These are phyloP conservation scores for Odontamblyopus rebecca DNA, from an alignment of 2,797 vertebrate genomes.

Conservation along the genomic window DNA sequence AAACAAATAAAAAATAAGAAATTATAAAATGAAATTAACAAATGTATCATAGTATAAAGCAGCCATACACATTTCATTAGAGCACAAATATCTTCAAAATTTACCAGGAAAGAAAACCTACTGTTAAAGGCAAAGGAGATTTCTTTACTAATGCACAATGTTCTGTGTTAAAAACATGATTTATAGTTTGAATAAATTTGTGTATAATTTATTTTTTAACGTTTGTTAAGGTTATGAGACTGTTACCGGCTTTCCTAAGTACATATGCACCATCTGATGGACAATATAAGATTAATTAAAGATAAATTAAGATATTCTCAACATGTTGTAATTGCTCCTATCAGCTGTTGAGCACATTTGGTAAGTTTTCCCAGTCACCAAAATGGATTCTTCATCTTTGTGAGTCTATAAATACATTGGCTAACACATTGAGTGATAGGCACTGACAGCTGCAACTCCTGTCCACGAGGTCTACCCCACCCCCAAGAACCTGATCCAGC, in stretches of 20 bases:
- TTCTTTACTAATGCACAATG: not conserved
- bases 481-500: conserved; percentile 36
- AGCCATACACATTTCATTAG: not conserved
- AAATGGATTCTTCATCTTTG: conserved; percentile 76
- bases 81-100: not conserved
- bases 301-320: conserved; percentile 38
- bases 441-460: conserved; percentile 80
- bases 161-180: not conserved
- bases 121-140: not conserved
- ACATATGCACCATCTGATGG: not conserved
- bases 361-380: conserved; percentile 66
- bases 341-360: conserved; percentile 77
- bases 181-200: too few species aligned
- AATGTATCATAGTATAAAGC: not conserved
- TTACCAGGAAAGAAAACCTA: too few species aligned
- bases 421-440: conserved; percentile 62
- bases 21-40: not conserved
- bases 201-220: not conserved
- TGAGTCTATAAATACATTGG: conserved; percentile 85
- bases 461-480: conserved; percentile 29
- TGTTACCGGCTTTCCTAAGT: not conserved
- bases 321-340: conserved; percentile 27
- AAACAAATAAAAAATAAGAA: not conserved
- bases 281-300: conserved; percentile 31
- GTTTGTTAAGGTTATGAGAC: not conserved